Evolutionary conservation across 2,113 vertebrate genomes (phyloP), one percentile per base, ranked within the genome.

Genomic region (Orcinus orca): DNA sequence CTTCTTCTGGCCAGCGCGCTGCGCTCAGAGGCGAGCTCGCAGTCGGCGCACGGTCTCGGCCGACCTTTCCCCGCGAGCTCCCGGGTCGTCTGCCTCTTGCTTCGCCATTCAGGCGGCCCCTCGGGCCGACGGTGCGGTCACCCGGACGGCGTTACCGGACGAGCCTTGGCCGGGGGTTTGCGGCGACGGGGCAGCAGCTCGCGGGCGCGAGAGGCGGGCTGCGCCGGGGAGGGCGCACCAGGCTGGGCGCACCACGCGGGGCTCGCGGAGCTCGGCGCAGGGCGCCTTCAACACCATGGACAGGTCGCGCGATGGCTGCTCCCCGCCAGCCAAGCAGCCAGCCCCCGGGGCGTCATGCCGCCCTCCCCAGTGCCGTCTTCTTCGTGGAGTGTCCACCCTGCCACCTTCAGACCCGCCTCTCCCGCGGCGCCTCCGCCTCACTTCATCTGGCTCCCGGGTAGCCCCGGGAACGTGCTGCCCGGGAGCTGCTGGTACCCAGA

Each of bases 241-340:
- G n/a, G 88, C 82, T 11, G 71, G 71, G 71, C 76, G 50, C 77
- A 6, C 68, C 1, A 93, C 70, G 65, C 95, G 0, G 26, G 86
- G 47, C 58, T 93, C 94, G 77, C 58, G 20, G 80, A 50, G 74
- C 93, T 70, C 44, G 5, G 93, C 58, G 55, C 95, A 2, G 67
- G 25, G 83, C 38, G 63, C 83, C 93, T 98, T 98, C 98, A 98
- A 97, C 83, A 98, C 98, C 97, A 97, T 95, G 97, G 97, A 96
- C 91, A 98, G 97, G 25, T 95, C 93, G 93, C 95, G 62, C 81
- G 31, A 44, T 21, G 31, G 8, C 79, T 2, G 60, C 60, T 76
- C 41, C 53, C 87, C 0, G 88, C 89, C 38, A 8, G 77, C 70
- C 58, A 20, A 0, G 68, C 73, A 15, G 80, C 87, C 36, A 23